phyloP scores from a whole-genome alignment of 2,888 invertebrate genomes.

The Xylophagus ater region DNA sequence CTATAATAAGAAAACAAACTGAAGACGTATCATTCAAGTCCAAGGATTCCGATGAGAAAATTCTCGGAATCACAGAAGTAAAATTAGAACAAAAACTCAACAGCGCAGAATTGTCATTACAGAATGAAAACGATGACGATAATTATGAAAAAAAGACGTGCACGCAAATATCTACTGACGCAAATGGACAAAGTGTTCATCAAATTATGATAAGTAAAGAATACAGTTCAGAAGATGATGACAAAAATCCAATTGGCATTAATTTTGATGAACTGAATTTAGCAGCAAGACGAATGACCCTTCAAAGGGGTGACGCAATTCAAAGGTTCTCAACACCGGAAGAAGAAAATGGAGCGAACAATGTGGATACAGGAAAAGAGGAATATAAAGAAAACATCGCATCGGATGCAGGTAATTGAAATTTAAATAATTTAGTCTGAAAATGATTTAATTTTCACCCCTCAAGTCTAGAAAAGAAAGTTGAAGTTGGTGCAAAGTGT shows the following conservation, averaged over 20 bases:
- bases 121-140: background rate
- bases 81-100: conserved; percentile 17
- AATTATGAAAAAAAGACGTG: background rate
- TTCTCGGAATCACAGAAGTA: conserved; percentile 16
- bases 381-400: background rate
- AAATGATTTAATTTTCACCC: background rate
- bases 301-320: conserved; percentile 36
- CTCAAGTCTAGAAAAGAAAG: conserved; percentile 1
- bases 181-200: background rate
- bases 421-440: background rate
- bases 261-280: conserved; percentile 21
- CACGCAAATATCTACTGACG: background rate
- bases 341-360: conserved; percentile 23
- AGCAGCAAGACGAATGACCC: conserved; percentile 30
- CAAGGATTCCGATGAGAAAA: conserved; percentile 9
- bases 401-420: conserved; percentile 3
- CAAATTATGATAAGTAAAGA: background rate
- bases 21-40: conserved; percentile 7
- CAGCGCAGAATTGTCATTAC: background rate
- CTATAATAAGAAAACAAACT: conserved; percentile 2
- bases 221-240: conserved; percentile 1
- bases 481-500: conserved; percentile 19
- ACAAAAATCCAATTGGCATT: conserved; percentile 1
- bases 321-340: conserved; percentile 34
- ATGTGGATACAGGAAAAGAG: background rate